Evolutionary conservation across 2,888 invertebrate species (phyloP), one percentile per base, ranked within the genome.

Genomic region (Protonemura montana): DNA sequence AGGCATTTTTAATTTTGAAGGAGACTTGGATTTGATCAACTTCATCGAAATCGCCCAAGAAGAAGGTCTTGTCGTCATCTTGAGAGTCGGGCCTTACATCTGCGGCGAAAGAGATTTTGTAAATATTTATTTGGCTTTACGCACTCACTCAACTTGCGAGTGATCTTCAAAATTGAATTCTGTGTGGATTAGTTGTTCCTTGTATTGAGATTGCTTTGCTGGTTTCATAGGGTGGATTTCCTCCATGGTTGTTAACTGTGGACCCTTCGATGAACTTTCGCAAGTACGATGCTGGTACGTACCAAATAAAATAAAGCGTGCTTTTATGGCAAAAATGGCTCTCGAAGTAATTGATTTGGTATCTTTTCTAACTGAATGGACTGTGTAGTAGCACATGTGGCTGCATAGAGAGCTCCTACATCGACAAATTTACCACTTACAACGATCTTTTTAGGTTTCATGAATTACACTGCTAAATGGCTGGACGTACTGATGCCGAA

Each of bases 51-150:
- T 93, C 2, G 98, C 98, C 0, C 94, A 95, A 85, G 94, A 95
- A 89, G 95, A 96, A 90, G 96, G 95, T 87, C 92, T 98, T 76
- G 91, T 95, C 29, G 97, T 97, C 0, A 93, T 98, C 84, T 91
- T 98, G 0, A 92, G 98, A 30, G 95, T 97, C 0, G 98, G 98
- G 0, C 98, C 98, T 0, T 98, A 97, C 89, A 98, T 98, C 89
- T 97, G 97, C 91, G 97, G 96, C 21, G 98, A 98, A 92, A 59
- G 59, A 59, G 59, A 59, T 59, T 59, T 59, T 21, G 59, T 59
- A 59, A 59, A 21, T 59, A 59, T 59, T 21, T 59, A 16, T 59
- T n/a, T n/a, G n/a, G 21, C 2, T 59, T 59, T 59, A 10, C 3
- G 3, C 35, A 35, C 35, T 10, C 10, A n/a, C n/a, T n/a, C n/a